Percentiles rank a stretch among this genome's conserved stretches.
phyloP scores from a whole-genome alignment of 2,888 invertebrate genomes.

The Mythimna ferrago region DNA sequence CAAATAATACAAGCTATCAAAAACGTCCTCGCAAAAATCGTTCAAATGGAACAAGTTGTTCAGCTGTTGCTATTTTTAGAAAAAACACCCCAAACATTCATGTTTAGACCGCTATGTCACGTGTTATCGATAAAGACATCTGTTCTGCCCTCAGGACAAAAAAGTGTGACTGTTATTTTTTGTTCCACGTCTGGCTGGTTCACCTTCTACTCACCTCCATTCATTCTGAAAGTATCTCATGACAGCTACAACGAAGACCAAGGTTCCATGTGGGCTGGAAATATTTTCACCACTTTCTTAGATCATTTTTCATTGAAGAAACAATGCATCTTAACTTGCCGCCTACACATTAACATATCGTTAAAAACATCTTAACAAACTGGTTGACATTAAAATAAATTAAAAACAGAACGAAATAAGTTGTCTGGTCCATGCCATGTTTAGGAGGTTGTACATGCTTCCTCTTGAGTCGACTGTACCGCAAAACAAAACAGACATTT shows the following conservation, averaged over 20 bases:
- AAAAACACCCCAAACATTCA: conserved; percentile 10
- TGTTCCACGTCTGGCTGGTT: conserved; percentile 50
- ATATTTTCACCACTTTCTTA: conserved; percentile 58
- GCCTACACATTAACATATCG: conserved; percentile 63
- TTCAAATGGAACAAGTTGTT: conserved; percentile 18
- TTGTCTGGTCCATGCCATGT: conserved; percentile 34
- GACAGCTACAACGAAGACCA: conserved; percentile 42
- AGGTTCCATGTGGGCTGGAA: conserved; percentile 47
- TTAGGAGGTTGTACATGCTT: conserved; percentile 32
- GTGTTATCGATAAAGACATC: conserved; percentile 51
- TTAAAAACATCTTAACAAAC: conserved; percentile 62
- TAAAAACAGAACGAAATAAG: conserved; percentile 57
- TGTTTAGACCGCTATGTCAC: conserved; percentile 30
- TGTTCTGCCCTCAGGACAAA: conserved; percentile 54
- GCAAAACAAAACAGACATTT: conserved; percentile 6
- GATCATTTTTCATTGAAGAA: conserved; percentile 58
- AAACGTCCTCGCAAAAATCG: conserved; percentile 13
- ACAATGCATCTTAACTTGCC: conserved; percentile 55
- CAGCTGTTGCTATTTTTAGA: conserved; percentile 32
- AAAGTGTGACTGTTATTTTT: conserved; percentile 49
- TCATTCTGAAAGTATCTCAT: conserved; percentile 41
- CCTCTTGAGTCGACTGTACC: conserved; percentile 3
- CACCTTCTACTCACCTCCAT: conserved; percentile 53
- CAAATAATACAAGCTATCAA: neutral
- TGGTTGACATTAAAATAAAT: conserved; percentile 64